Evolutionary conservation across 2,797 vertebrate species (phyloP), one percentile per base, ranked within the genome.

Genomic region (Labeo calbasu): DNA sequence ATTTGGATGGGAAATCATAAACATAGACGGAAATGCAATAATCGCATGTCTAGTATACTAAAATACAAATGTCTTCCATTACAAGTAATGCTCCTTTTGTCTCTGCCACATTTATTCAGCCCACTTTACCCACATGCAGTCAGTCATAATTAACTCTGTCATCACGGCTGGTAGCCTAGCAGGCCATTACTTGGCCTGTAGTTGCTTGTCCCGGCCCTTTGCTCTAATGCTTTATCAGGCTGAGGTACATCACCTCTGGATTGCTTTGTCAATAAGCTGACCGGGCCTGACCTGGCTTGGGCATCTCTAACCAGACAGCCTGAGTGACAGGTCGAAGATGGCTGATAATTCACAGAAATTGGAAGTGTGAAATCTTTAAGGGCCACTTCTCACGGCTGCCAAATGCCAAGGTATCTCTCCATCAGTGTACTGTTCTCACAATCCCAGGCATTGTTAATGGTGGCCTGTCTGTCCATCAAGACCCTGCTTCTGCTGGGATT

Each of bases 341-440:
- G 96, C 94, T 96, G 97, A 97, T 98, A 99, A 98, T 97, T 97
- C 96, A 96, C 97, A 97, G 96, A 96, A 97, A 98, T 96, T 98
- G 97, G 95, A 97, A 96, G 97, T 97, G 95, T 96, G 96, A 97
- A 98, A 98, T 97, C 96, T 97, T 97, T 97, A 97, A 99, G 97
- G 96, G 96, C 96, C 95, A 96, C 95, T 96, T 97, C 96, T 97
- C 94, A 95, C 95, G 95, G 94, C 95, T 93, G 96, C 87, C 96
- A 98, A 98, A 98, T 97, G 97, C 96, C 96, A 97, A 96, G 96
- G 95, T 97, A 98, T 98, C 97, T 97, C 96, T 96, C 96, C 96
- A 98, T 98, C 96, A 96, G 92, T 93, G 94, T 93, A 92, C 94
- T 95, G 95, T 95, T 96, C 96, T 97, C 96, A 96, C 97, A 97